Evolutionary conservation across 2,113 vertebrate genomes (phyloP).

Genomic region (Cryptomyrus ogoouensis): DNA sequence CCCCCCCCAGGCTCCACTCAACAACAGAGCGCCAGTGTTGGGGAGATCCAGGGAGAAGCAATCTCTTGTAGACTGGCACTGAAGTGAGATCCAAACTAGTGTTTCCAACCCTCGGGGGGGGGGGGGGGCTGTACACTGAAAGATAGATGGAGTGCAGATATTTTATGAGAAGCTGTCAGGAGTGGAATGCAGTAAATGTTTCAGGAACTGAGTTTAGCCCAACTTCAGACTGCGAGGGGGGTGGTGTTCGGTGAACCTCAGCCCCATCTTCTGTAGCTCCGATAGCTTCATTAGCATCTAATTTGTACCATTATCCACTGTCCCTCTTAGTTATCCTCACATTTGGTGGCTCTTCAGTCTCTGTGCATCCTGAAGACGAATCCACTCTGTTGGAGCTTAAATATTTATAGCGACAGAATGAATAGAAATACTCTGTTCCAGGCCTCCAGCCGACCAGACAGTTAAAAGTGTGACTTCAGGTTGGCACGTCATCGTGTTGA

Average conservation of each 20-base stretch:
- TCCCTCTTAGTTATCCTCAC: conserved; percentile 40
- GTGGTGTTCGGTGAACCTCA: conserved; percentile 37
- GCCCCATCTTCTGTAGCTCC: conserved; percentile 43
- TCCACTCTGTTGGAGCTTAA: conserved; percentile 76
- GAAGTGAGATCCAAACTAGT: conserved; percentile 83
- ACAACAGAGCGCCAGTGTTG: conserved; percentile 29
- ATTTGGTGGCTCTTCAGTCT: conserved; percentile 20
- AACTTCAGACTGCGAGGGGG: background rate
- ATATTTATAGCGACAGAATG: conserved; percentile 82
- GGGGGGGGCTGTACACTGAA: conserved; percentile 70
- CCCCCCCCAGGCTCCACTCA: conserved; percentile 71
- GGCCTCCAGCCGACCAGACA: conserved; percentile 2
- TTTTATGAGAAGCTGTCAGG: conserved; percentile 83
- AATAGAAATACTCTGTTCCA: background rate
- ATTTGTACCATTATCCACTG: background rate
- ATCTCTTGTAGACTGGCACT: conserved; percentile 80
- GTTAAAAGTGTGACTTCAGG: conserved; percentile 57
- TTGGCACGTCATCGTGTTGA: conserved; percentile 60
- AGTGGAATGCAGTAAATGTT: conserved; percentile 78
- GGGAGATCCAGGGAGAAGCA: conserved; percentile 75
- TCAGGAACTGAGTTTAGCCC: conserved; percentile 35
- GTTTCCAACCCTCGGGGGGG: conserved; percentile 81
- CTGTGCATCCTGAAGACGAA: conserved; percentile 43
- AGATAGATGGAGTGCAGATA: conserved; percentile 81
- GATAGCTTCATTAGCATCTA: background rate